phyloP scores from a whole-genome alignment of 2,888 invertebrate species.

The Aphodius sticticus region DNA sequence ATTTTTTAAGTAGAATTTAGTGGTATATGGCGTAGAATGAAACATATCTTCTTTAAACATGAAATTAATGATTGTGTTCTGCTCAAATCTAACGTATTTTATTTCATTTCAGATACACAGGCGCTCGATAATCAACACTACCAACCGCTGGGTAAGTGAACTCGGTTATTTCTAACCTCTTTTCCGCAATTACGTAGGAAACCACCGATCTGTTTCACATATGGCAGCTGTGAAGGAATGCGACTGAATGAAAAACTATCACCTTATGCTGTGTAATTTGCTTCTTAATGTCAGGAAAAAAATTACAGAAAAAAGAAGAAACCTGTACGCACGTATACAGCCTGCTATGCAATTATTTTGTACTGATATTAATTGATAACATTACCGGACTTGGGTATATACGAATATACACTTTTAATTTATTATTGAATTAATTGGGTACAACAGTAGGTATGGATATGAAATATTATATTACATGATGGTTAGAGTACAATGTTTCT shows the following conservation, averaged over 20 bases:
- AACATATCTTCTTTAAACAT: too few species aligned
- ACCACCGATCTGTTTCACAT: neutral
- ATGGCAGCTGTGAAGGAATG: neutral
- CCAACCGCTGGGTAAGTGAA: neutral
- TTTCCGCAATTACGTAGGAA: neutral
- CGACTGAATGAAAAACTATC: neutral
- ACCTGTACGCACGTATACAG: neutral
- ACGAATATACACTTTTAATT: too few species aligned
- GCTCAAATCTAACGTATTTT: neutral
- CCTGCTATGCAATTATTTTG: neutral
- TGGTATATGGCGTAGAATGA: too few species aligned
- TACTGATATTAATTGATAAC: neutral
- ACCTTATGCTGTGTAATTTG: slow-evolving; percentile 4
- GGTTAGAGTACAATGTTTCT: too few species aligned
- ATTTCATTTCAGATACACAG: neutral
- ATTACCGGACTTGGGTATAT: neutral
- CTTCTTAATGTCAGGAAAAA: neutral
- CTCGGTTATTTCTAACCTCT: neutral
- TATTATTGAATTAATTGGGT: too few species aligned
- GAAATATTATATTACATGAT: too few species aligned
- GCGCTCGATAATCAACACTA: neutral
- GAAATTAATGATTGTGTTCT: too few species aligned
- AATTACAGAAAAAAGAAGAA: neutral
- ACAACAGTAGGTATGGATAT: too few species aligned
- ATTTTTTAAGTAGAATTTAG: too few species aligned